These are phyloP conservation scores for Caenorhabditis becei DNA, from an alignment of 2,888 invertebrate genomes.

Conservation along the genomic window DNA sequence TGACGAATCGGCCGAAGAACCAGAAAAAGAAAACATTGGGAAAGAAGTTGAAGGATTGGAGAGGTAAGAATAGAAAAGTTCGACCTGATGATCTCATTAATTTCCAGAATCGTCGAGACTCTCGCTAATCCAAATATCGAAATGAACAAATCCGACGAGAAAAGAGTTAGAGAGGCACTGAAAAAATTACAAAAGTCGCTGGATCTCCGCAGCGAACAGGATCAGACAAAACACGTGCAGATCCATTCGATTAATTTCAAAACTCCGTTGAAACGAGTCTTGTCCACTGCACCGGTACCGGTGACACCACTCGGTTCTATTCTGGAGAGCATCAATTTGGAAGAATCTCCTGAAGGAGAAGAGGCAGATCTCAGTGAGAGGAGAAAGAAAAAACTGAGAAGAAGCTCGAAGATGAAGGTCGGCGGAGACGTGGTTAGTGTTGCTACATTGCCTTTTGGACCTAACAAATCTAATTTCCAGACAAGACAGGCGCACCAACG, in stretches of 20 bases:
- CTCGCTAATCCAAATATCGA: not conserved
- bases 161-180: not conserved
- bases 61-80: not conserved
- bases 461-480: not conserved
- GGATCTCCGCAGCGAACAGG: not conserved
- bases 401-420: conserved; percentile 31
- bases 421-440: not conserved
- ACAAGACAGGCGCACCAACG: not conserved
- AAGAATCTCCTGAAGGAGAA: not conserved
- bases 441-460: not conserved
- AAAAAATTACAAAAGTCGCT: not conserved
- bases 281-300: not conserved
- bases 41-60: not conserved
- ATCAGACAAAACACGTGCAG: not conserved
- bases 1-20: conserved; percentile 13
- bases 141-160: not conserved
- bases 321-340: not conserved
- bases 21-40: conserved; percentile 7
- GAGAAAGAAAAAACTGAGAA: conserved; percentile 13
- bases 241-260: not conserved
- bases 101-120: conserved; percentile 7
- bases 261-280: not conserved
- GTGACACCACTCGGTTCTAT: conserved; percentile 10
- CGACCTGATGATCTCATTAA: too few species aligned
- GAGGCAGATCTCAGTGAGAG: not conserved